Evolutionary conservation across 2,113 vertebrate genomes (phyloP).

Genomic region (Dasyprocta punctata): DNA sequence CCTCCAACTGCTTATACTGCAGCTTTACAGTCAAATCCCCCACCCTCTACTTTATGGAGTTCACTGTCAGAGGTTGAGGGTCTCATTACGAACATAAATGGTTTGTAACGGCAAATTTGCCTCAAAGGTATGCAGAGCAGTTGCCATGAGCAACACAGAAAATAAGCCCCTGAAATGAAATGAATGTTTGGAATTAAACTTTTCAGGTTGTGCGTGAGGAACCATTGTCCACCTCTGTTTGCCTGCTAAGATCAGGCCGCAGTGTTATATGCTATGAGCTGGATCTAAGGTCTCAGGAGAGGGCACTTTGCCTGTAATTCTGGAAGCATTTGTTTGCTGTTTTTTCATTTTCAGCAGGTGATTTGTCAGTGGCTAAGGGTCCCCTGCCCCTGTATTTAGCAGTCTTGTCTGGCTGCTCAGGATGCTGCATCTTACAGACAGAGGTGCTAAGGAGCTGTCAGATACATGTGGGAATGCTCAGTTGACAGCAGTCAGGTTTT

Average conservation of each 20-base stretch:
- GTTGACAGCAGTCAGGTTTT: neutral
- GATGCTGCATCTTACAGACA: neutral
- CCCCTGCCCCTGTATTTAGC: neutral
- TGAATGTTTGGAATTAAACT: conserved; percentile 58
- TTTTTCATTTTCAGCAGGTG: neutral
- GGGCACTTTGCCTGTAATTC: neutral
- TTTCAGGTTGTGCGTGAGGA: neutral
- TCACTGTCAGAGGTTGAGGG: conserved; percentile 38
- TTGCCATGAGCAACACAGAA: conserved; percentile 40
- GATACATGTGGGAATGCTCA: neutral
- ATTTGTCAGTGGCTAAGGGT: neutral
- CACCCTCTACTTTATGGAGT: conserved; percentile 23
- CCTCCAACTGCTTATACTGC: neutral
- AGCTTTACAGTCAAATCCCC: neutral
- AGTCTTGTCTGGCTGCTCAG: neutral
- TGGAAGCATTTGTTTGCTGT: neutral
- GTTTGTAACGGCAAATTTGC: conserved; percentile 41
- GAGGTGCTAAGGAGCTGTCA: neutral
- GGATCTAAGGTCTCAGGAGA: neutral
- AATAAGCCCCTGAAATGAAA: conserved; percentile 27
- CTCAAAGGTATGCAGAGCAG: conserved; percentile 51
- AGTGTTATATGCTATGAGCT: neutral
- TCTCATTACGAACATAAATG: conserved; percentile 38
- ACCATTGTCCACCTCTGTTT: neutral
- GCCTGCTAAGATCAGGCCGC: neutral